Base-by-base conservation (phyloP, 2,888 invertebrate genomes). In the Nephrotoma flavescens region DNA sequence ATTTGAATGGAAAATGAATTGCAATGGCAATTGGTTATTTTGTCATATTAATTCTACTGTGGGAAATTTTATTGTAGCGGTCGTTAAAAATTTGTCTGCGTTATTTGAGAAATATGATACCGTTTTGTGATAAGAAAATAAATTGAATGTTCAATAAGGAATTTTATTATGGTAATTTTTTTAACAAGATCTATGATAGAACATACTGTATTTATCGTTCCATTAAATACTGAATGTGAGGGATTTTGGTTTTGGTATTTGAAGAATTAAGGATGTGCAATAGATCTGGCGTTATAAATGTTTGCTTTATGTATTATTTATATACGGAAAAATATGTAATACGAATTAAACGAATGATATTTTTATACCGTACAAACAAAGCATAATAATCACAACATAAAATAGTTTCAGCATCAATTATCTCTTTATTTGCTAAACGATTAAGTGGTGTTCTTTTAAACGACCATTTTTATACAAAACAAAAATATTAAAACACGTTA, bases 391-490 rank as follows among this genome's bases (percentile, higher is more conserved):
- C n/a, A 83, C 41, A 84, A 84, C 15, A 84, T 84, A 84, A 15
- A 84, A 57, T 7, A 42, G 15, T 42, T 42, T 84, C 42, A 84
- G 84, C 84, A 83, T 84, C 84, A 84, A 84, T 84, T 84, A 84
- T 84, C 84, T 84, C 84, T 84, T 84, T 42, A 84, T 84, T 84
- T 84, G 84, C 42, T 84, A 84, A 84, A 84, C 84, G 84, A 84
- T 84, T 84, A 84, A 42, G 6, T 41, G 84, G 84, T 84, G 84
- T 84, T 84, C 7, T 84, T 2, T 42, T 84, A 84, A 84, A 7
- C 84, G 84, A 84, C 84, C 84, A 41, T 84, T 84, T 84, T 42
- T 31, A 31, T 3, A 31, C 31, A 31, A 31, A 31, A 31, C 1
- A 9, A 84, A 47, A 9, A 84, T 41, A 41, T 83, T 12, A 5